Evolutionary conservation across 2,797 vertebrate genomes (phyloP).

Genomic region (Liasis olivaceus): DNA sequence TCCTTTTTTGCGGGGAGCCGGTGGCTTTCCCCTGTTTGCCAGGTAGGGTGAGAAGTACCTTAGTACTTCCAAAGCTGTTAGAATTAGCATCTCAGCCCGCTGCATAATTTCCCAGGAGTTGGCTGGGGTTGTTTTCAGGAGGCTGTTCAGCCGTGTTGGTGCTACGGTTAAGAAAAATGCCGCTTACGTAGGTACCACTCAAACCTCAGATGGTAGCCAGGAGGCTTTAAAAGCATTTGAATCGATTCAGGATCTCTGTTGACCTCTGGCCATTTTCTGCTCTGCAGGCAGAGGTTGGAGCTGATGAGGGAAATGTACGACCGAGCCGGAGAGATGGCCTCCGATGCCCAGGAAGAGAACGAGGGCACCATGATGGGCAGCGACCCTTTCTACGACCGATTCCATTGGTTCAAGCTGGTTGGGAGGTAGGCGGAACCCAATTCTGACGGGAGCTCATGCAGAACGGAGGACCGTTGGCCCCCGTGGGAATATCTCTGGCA

Average conservation of each 20-base stretch:
- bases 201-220: background rate
- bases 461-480: fast-evolving
- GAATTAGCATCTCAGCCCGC: no score
- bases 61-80: no score
- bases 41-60: background rate
- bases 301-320: constrained; percentile 99
- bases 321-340: constrained; percentile 93
- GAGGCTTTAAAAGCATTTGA: background rate
- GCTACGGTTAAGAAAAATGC: no score
- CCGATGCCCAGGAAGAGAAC: constrained; percentile 82
- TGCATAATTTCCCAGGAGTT: no score
- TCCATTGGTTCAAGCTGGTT: constrained; percentile 98
- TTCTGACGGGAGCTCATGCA: background rate
- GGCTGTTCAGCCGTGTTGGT: background rate
- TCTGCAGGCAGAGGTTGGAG: constrained; percentile 88
- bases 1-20: background rate
- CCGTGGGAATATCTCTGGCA: background rate
- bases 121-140: background rate
- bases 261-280: background rate
- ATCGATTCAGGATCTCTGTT: background rate
- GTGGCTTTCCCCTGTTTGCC: background rate
- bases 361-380: constrained; percentile 88
- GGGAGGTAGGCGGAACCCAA: constrained; percentile 83
- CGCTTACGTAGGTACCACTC: background rate
- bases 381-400: constrained; percentile 97